Conservation (phyloP, 1,140 invertebrate genomes). For the Anastatus disparis region DNA sequence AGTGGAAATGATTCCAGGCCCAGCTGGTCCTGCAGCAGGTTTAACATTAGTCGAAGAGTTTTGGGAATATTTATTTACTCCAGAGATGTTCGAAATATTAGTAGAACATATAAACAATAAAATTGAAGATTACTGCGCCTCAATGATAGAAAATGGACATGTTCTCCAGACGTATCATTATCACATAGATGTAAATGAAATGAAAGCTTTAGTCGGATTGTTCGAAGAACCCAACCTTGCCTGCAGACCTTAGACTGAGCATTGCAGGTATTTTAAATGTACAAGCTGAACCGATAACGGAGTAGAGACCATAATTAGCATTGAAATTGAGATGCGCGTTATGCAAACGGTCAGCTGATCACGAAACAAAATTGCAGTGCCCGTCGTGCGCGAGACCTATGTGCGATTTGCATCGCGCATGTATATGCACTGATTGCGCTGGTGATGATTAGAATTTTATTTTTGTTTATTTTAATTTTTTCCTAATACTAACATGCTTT, state of each 20-base stretch:
- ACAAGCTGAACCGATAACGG: neutral
- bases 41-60: too few relatives aligned
- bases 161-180: too few relatives aligned
- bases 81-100: too few relatives aligned
- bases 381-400: slow-evolving; percentile 8
- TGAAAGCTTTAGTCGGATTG: too few relatives aligned
- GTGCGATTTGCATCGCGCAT: slow-evolving; percentile 36
- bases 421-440: slow-evolving; percentile 26
- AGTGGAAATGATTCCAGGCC: too few relatives aligned
- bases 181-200: too few relatives aligned
- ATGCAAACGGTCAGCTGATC: slow-evolving; percentile 19
- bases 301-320: neutral
- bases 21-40: too few relatives aligned
- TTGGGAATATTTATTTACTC: too few relatives aligned
- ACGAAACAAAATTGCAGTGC: slow-evolving; percentile 22
- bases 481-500: neutral
- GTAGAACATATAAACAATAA: too few relatives aligned
- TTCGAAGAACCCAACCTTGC: neutral
- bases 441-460: neutral
- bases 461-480: neutral
- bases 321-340: slow-evolving; percentile 16
- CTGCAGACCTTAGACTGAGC: neutral
- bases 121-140: too few relatives aligned
- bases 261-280: neutral
- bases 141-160: too few relatives aligned